Base-by-base conservation (phyloP, 2,797 vertebrate species). In the Tangara arthus region DNA sequence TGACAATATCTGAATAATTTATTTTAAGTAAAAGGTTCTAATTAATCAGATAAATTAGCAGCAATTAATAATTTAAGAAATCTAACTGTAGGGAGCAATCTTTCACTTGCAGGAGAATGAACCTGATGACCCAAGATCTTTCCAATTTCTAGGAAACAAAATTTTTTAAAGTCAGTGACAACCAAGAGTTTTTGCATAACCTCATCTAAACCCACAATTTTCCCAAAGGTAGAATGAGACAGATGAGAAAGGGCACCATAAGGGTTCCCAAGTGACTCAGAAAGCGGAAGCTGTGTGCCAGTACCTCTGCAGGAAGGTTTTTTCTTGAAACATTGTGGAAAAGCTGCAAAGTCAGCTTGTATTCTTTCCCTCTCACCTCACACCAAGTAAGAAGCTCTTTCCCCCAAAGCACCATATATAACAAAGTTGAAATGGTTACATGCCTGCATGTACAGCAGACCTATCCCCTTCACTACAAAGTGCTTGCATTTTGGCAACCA, bases 1-100 rank as follows among this genome's bases (percentile, higher is more conserved):
- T 72, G 80, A 90, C 93, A 88, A 91, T 72, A 79, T 61, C 24
- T 93, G 66, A 96, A 94, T 95, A 93, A 96, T 94, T 95, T 86
- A 94, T 91, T 95, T 92, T 71, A 83, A 78, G 47, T 3, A 94
- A 91, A 91, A 96, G 35, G 39, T 94, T 91, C 72, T 90, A 96
- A 94, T 94, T 88, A 94, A 95, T 91, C 77, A 88, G 82, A 86
- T 69, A 96, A 86, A 95, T 95, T 90, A 93, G 39, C 11, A 90
- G 7, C 28, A 95, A 86, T 94, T 93, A 94, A 95, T 95, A 95
- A 94, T 96, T 94, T 65, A 94, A 83, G 32, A 86, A 88, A 76
- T 72, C 47, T 69, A 93, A 91, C 80, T 86, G 66, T 47, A 66
- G 69, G 63, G 39, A 94, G 32, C 35, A 83, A 88, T 84, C n/a